Evolutionary conservation across 2,797 vertebrate genomes (phyloP).

Genomic region (Cottoperca gobio): DNA sequence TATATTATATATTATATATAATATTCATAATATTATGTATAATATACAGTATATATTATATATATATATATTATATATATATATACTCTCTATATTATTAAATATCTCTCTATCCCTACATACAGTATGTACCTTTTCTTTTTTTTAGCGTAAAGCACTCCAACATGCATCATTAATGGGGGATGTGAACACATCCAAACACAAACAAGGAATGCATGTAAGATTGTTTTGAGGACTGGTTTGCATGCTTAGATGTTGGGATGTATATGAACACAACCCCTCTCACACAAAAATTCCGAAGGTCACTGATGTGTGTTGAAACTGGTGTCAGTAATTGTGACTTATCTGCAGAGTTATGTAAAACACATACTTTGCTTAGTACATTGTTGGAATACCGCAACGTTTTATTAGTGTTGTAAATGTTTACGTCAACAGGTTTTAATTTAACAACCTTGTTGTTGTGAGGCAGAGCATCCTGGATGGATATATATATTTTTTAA

Average conservation of each 20-base stretch:
- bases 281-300: constrained; percentile 42
- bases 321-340: constrained; percentile 32
- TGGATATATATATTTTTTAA: too few relatives aligned
- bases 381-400: neutral
- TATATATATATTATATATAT: too few relatives aligned
- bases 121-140: too few relatives aligned
- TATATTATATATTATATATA: too few relatives aligned
- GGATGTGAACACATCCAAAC: neutral
- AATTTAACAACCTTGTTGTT: constrained; percentile 28
- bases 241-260: constrained; percentile 22
- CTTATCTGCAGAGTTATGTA: constrained; percentile 28
- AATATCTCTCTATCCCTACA: too few relatives aligned
- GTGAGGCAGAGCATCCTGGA: neutral
- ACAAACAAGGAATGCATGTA: neutral
- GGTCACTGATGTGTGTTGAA: constrained; percentile 55
- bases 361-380: constrained; percentile 4
- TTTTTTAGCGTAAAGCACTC: neutral
- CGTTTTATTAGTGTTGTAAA: constrained; percentile 39
- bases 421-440: constrained; percentile 30
- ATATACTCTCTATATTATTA: too few relatives aligned
- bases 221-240: constrained; percentile 42
- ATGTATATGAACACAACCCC: constrained; percentile 15
- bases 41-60: too few relatives aligned
- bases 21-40: too few relatives aligned
- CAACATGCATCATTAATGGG: constrained; percentile 6